phyloP scores from a whole-genome alignment of 1,140 invertebrate species.

The Magallana gigas region DNA sequence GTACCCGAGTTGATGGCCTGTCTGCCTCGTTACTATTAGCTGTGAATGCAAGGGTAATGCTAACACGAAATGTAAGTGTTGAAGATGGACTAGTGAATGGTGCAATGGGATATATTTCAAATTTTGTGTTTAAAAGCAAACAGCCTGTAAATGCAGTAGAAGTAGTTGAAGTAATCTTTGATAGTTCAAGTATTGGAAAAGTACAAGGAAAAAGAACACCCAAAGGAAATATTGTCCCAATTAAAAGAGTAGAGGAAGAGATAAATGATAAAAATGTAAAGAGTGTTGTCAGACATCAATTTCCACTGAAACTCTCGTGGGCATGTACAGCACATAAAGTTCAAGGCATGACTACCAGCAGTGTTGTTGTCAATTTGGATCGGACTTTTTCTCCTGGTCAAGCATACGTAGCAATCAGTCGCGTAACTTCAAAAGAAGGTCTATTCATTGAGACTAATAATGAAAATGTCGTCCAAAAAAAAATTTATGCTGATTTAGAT shows the following conservation, averaged over 20 bases:
- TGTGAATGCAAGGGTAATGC: not conserved
- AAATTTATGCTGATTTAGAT: constrained; percentile 42
- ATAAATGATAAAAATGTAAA: constrained; percentile 14
- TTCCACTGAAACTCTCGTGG: constrained; percentile 2
- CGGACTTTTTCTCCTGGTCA: constrained; percentile 40
- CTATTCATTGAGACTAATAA: no score
- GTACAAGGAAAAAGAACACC: constrained; percentile 13
- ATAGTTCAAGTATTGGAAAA: constrained; percentile 27
- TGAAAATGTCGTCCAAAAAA: no score
- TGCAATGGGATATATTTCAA: constrained; percentile 4
- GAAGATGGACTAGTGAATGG: not conserved
- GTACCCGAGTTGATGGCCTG: not conserved
- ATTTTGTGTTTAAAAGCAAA: constrained; percentile 5
- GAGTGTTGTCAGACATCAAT: not conserved
- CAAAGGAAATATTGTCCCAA: constrained; percentile 7
- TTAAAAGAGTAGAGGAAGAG: constrained; percentile 41
- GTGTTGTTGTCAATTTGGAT: constrained; percentile 42
- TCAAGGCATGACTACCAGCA: constrained; percentile 40
- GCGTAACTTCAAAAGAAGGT: no score
- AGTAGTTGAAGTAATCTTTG: not conserved
- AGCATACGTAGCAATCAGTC: not conserved
- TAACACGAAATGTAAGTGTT: no score
- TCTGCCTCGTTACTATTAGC: not conserved
- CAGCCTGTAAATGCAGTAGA: not conserved
- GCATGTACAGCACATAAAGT: constrained; percentile 54